Evolutionary conservation across 2,113 vertebrate genomes (phyloP), one percentile per base, ranked within the genome.

Genomic region (Brachionichthys hirsutus): DNA sequence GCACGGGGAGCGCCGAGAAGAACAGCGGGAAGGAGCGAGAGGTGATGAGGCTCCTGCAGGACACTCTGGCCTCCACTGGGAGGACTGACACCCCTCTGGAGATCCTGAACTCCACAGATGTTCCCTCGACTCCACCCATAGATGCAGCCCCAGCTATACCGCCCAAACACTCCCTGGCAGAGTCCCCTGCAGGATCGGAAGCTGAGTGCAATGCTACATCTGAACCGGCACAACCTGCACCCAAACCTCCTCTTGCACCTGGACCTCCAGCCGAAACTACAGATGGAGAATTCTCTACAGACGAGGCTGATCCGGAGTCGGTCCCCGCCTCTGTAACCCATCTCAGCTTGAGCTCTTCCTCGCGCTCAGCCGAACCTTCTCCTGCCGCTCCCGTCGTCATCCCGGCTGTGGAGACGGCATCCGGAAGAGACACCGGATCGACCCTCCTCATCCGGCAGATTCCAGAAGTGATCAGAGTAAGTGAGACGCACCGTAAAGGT

Each of bases 21-120:
- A 88, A 73, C 19, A 73, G 84, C 38, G 85, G 87, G 15, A 96
- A 97, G 78, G 95, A 99, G 85, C 92, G 88, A 35, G 97, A 98
- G 88, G 95, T 99, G 72, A 98, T 99, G 96, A 92, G 94, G 64
- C 94, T 99, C 81, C 91, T 99, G 56, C 96, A 98, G 79, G 96
- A 95, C 84, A 99, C 94, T 2, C 87, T 99, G 70, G 88, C 93
- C 52, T 80, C 88, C 18, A 82, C 93, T 8, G 85, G 92, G 30
- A 93, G 93, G 60, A 70, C 89, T 50, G 89, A 85, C 4, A 78
- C 89, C 36, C 66, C 89, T 11, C 55, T 84, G 46, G 87, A 89
- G 17, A 64, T 9, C 64, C 41, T 54, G 62, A 62, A 54, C 36
- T 41, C 38, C 30, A 19, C 72, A 62, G 17, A 51, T 12, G 7